Evolutionary conservation across 1,140 invertebrate genomes (phyloP).

Genomic region (Ceratosolen fusciceps): DNA sequence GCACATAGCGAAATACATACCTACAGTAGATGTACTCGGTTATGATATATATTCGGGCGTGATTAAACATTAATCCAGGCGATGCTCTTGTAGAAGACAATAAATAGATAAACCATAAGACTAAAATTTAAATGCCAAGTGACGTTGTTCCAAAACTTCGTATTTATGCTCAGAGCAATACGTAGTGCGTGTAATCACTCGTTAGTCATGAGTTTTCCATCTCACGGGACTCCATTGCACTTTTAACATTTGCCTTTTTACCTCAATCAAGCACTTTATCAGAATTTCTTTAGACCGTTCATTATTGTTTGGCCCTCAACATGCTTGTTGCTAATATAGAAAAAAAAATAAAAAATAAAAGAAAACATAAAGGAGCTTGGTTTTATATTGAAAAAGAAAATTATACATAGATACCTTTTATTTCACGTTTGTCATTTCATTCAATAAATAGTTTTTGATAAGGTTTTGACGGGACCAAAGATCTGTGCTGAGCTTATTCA

Average conservation of each 20-base stretch:
- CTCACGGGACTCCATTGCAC: neutral
- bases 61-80: constrained; percentile 12
- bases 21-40: neutral
- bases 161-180: neutral
- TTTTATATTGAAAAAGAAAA: too few species aligned
- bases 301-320: neutral
- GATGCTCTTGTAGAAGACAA: neutral
- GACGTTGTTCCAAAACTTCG: neutral
- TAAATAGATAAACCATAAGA: neutral
- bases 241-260: neutral
- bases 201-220: constrained; percentile 7
- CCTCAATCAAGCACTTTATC: neutral
- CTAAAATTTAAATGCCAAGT: constrained; percentile 15
- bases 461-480: too few species aligned
- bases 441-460: too few species aligned
- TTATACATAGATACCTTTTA: too few species aligned
- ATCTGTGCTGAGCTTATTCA: too few species aligned
- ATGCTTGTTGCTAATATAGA: neutral
- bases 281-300: neutral
- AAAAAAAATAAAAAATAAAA: neutral
- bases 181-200: constrained; percentile 1
- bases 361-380: too few species aligned
- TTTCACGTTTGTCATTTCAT: too few species aligned
- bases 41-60: constrained; percentile 15
- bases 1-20: constrained; percentile 13